phyloP scores from a whole-genome alignment of 2,888 invertebrate species.

The Neuroscelio doddi region DNA sequence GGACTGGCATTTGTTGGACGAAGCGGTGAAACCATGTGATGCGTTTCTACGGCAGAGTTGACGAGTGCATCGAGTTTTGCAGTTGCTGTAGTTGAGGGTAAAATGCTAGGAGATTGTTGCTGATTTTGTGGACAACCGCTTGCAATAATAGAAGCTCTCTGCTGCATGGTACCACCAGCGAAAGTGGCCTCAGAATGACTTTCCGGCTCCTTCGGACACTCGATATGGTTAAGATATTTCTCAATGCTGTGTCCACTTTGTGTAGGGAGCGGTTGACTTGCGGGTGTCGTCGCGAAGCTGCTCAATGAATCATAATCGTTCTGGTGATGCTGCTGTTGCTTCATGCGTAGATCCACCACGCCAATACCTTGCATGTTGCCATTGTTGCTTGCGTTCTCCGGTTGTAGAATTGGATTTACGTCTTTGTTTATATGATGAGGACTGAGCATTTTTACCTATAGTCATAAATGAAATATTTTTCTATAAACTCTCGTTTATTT shows the following conservation, averaged over 20 bases:
- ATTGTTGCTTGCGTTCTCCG: conserved; percentile 50
- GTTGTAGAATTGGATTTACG: conserved; percentile 56
- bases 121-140: conserved; percentile 54
- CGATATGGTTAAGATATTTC: conserved; percentile 75
- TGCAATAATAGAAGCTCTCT: conserved; percentile 65
- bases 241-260: conserved; percentile 77
- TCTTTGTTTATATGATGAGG: conserved; percentile 67
- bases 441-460: conserved; percentile 65
- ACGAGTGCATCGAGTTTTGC: conserved; percentile 71
- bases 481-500: too few relatives aligned
- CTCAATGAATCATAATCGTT: conserved; percentile 49
- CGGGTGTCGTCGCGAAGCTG: conserved; percentile 70
- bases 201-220: conserved; percentile 62
- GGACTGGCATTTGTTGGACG: conserved; percentile 63
- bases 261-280: conserved; percentile 72
- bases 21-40: conserved; percentile 68
- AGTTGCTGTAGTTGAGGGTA: conserved; percentile 53
- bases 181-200: conserved; percentile 30
- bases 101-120: conserved; percentile 40
- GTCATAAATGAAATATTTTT: too few relatives aligned
- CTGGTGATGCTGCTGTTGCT: conserved; percentile 73
- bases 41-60: conserved; percentile 71
- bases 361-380: conserved; percentile 54
- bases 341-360: conserved; percentile 82
- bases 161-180: conserved; percentile 58